A percentile compares a stretch with the other conserved stretches of the same genome.
phyloP scores from a whole-genome alignment of 2,113 vertebrate species.

The Sphaerodactylus townsendi region DNA sequence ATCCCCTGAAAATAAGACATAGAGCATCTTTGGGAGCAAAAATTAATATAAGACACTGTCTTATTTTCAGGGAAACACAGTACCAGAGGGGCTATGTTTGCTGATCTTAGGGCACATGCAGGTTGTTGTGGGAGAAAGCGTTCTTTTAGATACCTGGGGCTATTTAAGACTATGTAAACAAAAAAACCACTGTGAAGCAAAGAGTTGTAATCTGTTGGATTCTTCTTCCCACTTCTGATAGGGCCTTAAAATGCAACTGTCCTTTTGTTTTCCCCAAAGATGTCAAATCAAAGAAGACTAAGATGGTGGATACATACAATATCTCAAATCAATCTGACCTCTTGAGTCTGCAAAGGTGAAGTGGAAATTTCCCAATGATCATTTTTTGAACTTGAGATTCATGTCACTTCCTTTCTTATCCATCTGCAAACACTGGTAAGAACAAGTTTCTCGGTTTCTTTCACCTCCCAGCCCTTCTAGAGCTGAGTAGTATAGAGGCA shows the following conservation, averaged over 20 bases:
- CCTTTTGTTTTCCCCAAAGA: neutral
- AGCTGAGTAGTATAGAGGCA: neutral
- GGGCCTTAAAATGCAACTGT: neutral
- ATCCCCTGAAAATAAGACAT: too few species aligned
- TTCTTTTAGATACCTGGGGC: too few species aligned
- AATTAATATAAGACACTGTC: too few species aligned
- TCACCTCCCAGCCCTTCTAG: neutral
- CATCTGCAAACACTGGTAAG: neutral
- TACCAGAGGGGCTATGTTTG: too few species aligned
- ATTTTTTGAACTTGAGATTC: neutral
- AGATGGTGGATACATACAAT: neutral
- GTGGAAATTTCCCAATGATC: neutral
- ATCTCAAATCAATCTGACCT: neutral
- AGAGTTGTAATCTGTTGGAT: neutral
- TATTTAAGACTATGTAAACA: too few species aligned
- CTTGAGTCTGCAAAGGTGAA: fast-evolving
- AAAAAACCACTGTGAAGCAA: too few species aligned
- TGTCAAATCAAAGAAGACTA: fast-evolving
- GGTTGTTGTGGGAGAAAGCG: too few species aligned
- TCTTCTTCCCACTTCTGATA: neutral
- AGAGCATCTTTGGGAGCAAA: too few species aligned
- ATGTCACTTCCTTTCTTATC: neutral
- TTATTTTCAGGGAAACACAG: too few species aligned
- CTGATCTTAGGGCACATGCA: too few species aligned
- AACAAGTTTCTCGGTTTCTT: neutral